phyloP scores from a whole-genome alignment of 2,113 vertebrate genomes.

The Xenopus borealis region DNA sequence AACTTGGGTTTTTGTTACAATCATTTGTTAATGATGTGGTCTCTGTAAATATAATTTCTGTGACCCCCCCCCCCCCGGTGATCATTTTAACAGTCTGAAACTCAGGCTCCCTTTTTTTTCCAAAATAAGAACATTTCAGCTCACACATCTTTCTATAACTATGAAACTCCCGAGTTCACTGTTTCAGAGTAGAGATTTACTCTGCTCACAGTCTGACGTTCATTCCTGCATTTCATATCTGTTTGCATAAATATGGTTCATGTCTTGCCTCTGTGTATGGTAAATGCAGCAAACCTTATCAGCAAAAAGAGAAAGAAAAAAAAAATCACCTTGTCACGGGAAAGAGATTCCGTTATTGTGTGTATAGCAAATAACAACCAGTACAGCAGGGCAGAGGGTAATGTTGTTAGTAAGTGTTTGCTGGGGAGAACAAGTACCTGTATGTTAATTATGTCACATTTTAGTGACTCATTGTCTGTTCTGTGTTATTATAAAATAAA shows the following conservation, averaged over 20 bases:
- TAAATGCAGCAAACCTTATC: neutral
- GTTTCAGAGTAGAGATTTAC: no score
- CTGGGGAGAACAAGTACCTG: neutral
- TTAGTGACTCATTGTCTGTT: conserved; percentile 7
- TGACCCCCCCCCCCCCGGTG: no score
- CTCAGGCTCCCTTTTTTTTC: no score
- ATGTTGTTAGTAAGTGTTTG: conserved; percentile 14
- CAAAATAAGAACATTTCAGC: no score
- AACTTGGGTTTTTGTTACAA: no score
- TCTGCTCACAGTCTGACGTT: no score
- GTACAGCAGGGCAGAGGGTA: neutral
- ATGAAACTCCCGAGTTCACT: no score
- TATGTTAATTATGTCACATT: conserved; percentile 9
- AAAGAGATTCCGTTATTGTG: neutral
- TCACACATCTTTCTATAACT: no score
- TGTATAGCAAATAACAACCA: conserved; percentile 4
- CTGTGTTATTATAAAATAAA: conserved; percentile 4
- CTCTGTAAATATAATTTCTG: no score
- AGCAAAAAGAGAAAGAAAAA: neutral
- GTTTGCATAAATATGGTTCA: neutral
- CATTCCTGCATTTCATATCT: no score
- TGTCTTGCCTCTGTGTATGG: neutral
- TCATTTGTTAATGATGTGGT: no score
- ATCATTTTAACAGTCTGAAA: no score
- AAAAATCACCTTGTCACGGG: conserved; percentile 11